phyloP scores from a whole-genome alignment of 2,113 vertebrate species.

The Albula goreensis region DNA sequence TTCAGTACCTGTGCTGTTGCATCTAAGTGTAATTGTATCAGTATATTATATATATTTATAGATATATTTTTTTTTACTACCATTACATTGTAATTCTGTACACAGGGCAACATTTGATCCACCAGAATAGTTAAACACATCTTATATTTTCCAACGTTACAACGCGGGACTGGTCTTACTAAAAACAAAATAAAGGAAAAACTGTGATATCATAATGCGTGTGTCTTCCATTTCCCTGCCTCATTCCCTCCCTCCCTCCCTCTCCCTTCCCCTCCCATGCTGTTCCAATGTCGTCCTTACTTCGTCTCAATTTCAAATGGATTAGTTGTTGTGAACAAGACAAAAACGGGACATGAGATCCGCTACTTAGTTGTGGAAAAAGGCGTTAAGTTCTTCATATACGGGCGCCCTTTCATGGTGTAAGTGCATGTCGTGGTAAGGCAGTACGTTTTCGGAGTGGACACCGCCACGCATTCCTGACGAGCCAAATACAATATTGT shows the following conservation, averaged over 20 bases:
- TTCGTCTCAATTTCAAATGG: slow-evolving; percentile 13
- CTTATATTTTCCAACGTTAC: slow-evolving; percentile 14
- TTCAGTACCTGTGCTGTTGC: background rate
- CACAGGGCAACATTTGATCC: slow-evolving; percentile 25
- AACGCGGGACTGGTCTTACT: slow-evolving; percentile 15
- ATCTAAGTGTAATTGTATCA: background rate
- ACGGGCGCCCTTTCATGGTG: slow-evolving; percentile 86
- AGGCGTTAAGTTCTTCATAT: slow-evolving; percentile 92
- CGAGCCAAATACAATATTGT: slow-evolving; percentile 85
- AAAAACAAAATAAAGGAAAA: slow-evolving; percentile 25
- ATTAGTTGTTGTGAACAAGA: slow-evolving; percentile 49
- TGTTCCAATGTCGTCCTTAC: slow-evolving; percentile 16
- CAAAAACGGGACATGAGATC: background rate
- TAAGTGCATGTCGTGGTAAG: slow-evolving; percentile 91
- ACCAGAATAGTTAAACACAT: slow-evolving; percentile 17
- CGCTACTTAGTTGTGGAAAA: slow-evolving; percentile 85
- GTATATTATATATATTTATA: background rate
- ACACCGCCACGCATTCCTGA: slow-evolving; percentile 81
- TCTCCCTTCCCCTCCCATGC: background rate
- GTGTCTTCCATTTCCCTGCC: background rate
- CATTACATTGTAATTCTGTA: slow-evolving; percentile 11
- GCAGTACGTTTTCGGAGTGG: slow-evolving; percentile 89
- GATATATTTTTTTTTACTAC: background rate
- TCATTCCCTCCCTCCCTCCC: background rate
- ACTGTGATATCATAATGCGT: background rate